Percentiles rank a stretch among this genome's conserved stretches.
phyloP scores from a whole-genome alignment of 2,888 invertebrate species.

The Oscheius sp. region DNA sequence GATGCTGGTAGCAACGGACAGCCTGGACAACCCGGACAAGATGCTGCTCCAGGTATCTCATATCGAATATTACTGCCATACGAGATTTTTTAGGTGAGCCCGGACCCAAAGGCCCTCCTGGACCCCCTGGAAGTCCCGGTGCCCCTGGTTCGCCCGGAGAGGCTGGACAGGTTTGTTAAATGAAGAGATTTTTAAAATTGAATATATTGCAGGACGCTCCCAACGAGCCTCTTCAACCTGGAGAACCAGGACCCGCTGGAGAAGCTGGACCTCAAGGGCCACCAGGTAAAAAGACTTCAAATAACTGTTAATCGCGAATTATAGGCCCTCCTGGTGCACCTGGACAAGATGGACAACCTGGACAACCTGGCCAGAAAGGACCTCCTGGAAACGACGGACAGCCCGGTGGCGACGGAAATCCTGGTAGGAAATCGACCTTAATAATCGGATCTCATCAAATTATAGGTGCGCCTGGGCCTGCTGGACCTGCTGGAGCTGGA shows the following conservation, averaged over 20 bases:
- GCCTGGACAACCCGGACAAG: slow-evolving; percentile 56
- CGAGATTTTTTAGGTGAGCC: slow-evolving; percentile 29
- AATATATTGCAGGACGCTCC: slow-evolving; percentile 42
- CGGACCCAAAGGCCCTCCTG: slow-evolving; percentile 52
- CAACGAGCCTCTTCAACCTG: slow-evolving; percentile 62
- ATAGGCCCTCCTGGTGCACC: slow-evolving; percentile 57
- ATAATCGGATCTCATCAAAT: slow-evolving; percentile 37
- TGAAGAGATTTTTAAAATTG: too few relatives aligned
- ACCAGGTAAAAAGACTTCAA: slow-evolving; percentile 48
- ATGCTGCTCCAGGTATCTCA: slow-evolving; percentile 41
- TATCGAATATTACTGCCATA: too few relatives aligned
- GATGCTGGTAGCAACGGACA: slow-evolving; percentile 53
- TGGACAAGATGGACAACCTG: slow-evolving; percentile 61
- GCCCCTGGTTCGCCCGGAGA: slow-evolving; percentile 60
- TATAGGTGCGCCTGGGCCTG: slow-evolving; percentile 51
- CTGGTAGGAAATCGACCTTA: slow-evolving; percentile 46
- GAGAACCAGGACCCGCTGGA: slow-evolving; percentile 64
- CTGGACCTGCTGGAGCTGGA: slow-evolving; percentile 53
- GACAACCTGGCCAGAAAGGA: slow-evolving; percentile 63
- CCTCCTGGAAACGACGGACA: slow-evolving; percentile 54
- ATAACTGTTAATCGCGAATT: too few relatives aligned
- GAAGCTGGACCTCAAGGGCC: slow-evolving; percentile 57
- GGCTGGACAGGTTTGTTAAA: slow-evolving; percentile 42
- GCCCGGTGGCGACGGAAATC: slow-evolving; percentile 49
- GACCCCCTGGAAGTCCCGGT: slow-evolving; percentile 65